Evolutionary conservation across 1,140 invertebrate genomes (phyloP), one percentile per base, ranked within the genome.

Genomic region (Watersipora subatra): DNA sequence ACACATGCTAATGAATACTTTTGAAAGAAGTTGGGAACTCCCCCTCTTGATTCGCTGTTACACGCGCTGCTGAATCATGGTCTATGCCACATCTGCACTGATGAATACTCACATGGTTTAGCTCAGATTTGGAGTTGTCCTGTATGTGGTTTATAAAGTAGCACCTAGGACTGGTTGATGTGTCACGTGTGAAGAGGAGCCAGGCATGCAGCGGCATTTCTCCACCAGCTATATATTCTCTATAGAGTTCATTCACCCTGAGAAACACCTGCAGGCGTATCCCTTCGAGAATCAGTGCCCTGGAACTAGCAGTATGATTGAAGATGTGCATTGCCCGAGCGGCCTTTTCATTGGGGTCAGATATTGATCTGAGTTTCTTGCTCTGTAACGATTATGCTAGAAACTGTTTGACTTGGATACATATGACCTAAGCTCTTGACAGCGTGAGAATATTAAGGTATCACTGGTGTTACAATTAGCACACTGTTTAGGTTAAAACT

Each of bases 251-350:
- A 27, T 81, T 71, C 2, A 76, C 75, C 55, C 74, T 70, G 22
- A 78, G 70, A 55, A 83, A 70, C 82, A 84, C 83, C 67, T 83
- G 75, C 20, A 84, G 70, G 69, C 84, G 84, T 20, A 83, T 71
- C 28, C 81, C 83, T 74, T 84, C 83, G 7, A n/a, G 7, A n/a
- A 46, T 46, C n/a, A 46, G n/a, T 46, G 34, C 34, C 34, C n/a
- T 7, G 34, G 7, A 46, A 46, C n/a, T 46, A 12, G 34, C n/a
- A n/a, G 34, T 46, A 46, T 46, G 34, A 46, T 46, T 46, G 34
- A 46, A 46, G 7, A 46, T 7, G 34, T 46, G 7, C n/a, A n/a
- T 12, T 12, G n/a, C 34, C 7, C 34, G 7, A 46, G 34, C 34
- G 7, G n/a, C 7, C n/a, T n/a, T 7, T n/a, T 46, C 34, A 46